Base-by-base conservation (phyloP, 30 jellyfish, hydroid and myxozoan species). In the Hydra vulgaris region DNA sequence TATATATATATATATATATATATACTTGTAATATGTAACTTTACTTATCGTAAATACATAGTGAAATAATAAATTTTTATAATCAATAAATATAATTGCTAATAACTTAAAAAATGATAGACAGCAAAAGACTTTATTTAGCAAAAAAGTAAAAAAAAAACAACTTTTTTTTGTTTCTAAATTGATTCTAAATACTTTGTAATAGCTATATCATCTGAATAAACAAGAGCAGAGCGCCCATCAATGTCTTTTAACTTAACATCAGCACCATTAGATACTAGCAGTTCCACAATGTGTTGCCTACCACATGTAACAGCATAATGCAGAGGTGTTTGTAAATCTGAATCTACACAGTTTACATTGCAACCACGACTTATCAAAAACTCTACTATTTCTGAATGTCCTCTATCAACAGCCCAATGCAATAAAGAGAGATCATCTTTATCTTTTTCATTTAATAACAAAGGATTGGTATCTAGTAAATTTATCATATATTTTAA, bases 331-430 rank as follows among this genome's bases (percentile, higher is more conserved):
- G 96, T 85, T 70, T 86, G 98, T 26, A 83, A 73, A n/a, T 91
- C 98, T 23, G 67, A 40, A 77, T 91, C 98, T 88, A 81, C 81
- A 15, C 56, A 5, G 86, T 92, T 87, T 26, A 87, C 72, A 24
- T 92, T 84, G 21, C 95, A 91, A 0, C 69, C 76, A 3, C 71
- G 5, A 1, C 77, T 54, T 0, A 87, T 54, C 24, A 92, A 80
- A 53, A 76, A 72, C 22, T 77, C 54, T 4, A 92, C 95, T 27
- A 92, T 80, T 0, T 80, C 88, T 4, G 24, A 18, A 52, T 92
- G 88, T 7, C 98, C 98, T 26, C 98, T 82, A 81, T 92, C 98
- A 71, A 88, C 89, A 53, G 96, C 95, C 98, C 98, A 92, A 73
- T 92, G 98, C 22, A 92, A 82, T 23, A 83, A 25, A 8, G 95